phyloP scores from a whole-genome alignment of 2,888 invertebrate genomes.

The Bembecia ichneumoniformis region DNA sequence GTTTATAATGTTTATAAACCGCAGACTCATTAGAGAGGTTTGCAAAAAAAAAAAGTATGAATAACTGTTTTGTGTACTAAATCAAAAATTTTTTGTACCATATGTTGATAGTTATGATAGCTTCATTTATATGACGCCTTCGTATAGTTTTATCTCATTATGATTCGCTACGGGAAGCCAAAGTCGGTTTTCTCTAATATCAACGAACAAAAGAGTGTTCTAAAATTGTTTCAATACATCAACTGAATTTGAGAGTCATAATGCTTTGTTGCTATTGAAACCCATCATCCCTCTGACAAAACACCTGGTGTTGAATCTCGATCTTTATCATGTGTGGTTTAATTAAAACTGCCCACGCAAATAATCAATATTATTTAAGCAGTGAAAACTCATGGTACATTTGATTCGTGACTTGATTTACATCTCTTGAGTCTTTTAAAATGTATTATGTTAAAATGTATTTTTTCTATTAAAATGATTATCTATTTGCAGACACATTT shows the following conservation, averaged over 20 bases:
- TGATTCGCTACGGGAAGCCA: slow-evolving; percentile 57
- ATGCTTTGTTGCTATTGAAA: slow-evolving; percentile 45
- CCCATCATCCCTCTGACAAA: slow-evolving; percentile 36
- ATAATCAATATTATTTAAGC: slow-evolving; percentile 9
- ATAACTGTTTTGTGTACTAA: slow-evolving; percentile 2
- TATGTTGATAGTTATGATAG: slow-evolving; percentile 58
- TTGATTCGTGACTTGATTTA: too few species aligned
- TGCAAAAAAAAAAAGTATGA: slow-evolving; percentile 9
- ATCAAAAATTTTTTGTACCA: slow-evolving; percentile 16
- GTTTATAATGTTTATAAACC: neutral
- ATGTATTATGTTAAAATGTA: too few species aligned
- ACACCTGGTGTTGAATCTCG: slow-evolving; percentile 52
- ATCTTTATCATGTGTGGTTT: slow-evolving; percentile 18
- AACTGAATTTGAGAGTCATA: slow-evolving; percentile 53
- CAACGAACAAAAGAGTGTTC: slow-evolving; percentile 47
- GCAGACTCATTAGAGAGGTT: neutral
- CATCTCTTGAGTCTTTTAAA: too few species aligned
- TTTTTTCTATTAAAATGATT: too few species aligned
- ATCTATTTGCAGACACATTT: too few species aligned
- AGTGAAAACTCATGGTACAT: too few species aligned
- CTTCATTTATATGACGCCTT: slow-evolving; percentile 55
- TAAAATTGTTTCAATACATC: slow-evolving; percentile 69
- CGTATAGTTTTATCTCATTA: slow-evolving; percentile 58
- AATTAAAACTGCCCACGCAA: slow-evolving; percentile 33
- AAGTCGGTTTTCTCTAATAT: slow-evolving; percentile 44